Conservation (phyloP, 2,888 invertebrate species). For the Agapostemon virescens region DNA sequence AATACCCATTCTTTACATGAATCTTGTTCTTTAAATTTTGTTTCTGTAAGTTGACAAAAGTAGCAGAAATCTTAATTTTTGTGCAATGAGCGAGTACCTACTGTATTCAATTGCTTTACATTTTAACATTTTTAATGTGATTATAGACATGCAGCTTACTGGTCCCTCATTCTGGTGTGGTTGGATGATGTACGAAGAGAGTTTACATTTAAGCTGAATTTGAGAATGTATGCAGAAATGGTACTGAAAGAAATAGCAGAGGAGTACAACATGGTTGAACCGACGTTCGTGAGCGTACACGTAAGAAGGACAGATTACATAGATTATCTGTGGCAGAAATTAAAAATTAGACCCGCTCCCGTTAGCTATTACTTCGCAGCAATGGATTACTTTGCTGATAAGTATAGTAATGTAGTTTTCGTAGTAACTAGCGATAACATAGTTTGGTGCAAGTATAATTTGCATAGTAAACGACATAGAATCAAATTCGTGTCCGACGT, state of each 20-base stretch:
- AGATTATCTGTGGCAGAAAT: conserved; percentile 82
- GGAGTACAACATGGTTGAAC: conserved; percentile 71
- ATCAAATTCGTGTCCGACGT: conserved; percentile 75
- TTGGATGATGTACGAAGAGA: conserved; percentile 83
- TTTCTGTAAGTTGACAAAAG: background rate
- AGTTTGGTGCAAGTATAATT: conserved; percentile 79
- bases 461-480: conserved; percentile 71
- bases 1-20: background rate
- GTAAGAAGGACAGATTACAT: conserved; percentile 83
- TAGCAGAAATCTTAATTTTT: no score
- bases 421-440: conserved; percentile 80
- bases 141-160: conserved; percentile 81
- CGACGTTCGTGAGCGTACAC: conserved; percentile 82
- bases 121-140: conserved; percentile 1
- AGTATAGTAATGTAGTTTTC: conserved; percentile 78
- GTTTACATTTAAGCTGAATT: conserved; percentile 81
- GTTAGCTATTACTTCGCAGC: conserved; percentile 77
- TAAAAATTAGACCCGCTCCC: conserved; percentile 79
- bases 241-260: conserved; percentile 77
- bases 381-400: conserved; percentile 78
- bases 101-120: background rate
- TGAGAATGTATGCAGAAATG: conserved; percentile 81
- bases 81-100: background rate
- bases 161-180: conserved; percentile 83
- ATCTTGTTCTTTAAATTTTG: background rate